Conservation (phyloP, 2,888 invertebrate species). For the Tetropium fuscum region DNA sequence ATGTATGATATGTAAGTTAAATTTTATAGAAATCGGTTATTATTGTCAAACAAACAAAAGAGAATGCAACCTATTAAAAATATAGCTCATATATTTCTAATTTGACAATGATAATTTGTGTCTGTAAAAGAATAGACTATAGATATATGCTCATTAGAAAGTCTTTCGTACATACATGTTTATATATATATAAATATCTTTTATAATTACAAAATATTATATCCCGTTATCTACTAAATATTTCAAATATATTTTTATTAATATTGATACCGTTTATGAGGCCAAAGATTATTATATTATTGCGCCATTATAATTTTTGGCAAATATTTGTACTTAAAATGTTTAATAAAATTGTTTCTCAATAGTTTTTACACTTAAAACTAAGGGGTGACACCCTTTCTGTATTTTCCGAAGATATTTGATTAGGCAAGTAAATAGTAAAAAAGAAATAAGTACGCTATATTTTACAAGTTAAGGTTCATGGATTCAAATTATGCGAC, state of each 20-base stretch:
- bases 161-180: neutral
- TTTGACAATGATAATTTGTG: no score
- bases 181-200: no score
- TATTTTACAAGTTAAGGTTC: no score
- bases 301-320: conserved; percentile 24
- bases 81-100: no score
- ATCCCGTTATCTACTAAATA: conserved; percentile 4
- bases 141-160: neutral
- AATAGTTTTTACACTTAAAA: no score
- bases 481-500: no score
- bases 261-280: conserved; percentile 6
- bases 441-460: no score
- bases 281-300: conserved; percentile 23
- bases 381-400: no score
- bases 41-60: neutral
- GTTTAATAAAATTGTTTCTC: neutral
- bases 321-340: conserved; percentile 4
- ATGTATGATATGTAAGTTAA: neutral
- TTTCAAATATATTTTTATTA: neutral
- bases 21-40: neutral
- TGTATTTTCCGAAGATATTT: no score
- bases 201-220: neutral
- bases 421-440: no score
- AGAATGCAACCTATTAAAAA: no score
- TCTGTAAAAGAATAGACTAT: no score